phyloP scores from a whole-genome alignment of 2,888 invertebrate species.

The Coenonympha glycerion region DNA sequence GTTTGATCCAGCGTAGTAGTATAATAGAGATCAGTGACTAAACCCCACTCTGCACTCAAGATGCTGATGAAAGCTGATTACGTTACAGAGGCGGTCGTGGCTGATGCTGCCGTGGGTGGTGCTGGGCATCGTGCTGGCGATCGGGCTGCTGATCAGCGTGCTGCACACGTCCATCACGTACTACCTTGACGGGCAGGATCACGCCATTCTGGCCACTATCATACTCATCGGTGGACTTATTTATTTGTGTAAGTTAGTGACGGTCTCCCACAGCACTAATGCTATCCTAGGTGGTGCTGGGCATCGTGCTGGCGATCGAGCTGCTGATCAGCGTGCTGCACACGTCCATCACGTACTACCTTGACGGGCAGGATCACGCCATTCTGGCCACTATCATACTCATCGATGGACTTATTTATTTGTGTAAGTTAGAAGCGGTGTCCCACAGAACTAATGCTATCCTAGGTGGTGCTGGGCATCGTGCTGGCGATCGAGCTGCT shows the following conservation, averaged over 20 bases:
- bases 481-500: constrained; percentile 85
- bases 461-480: constrained; percentile 88
- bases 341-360: constrained; percentile 83
- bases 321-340: constrained; percentile 86
- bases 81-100: constrained; percentile 84
- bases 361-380: constrained; percentile 68
- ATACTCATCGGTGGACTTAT: constrained; percentile 64
- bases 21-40: too few species aligned
- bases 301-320: constrained; percentile 86
- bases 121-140: constrained; percentile 85
- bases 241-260: constrained; percentile 65
- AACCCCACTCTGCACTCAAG: too few species aligned
- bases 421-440: too few species aligned
- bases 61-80: too few species aligned
- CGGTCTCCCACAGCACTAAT: too few species aligned
- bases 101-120: constrained; percentile 91
- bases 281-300: constrained; percentile 89
- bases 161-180: constrained; percentile 86
- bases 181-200: constrained; percentile 76
- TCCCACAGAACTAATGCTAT: constrained; percentile 90
- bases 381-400: constrained; percentile 56
- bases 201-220: constrained; percentile 49
- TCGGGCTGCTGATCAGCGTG: constrained; percentile 85
- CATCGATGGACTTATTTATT: constrained; percentile 62
- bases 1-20: too few species aligned